Base-by-base conservation (phyloP, 1,140 invertebrate genomes). In the Drosophila prosaltans region DNA sequence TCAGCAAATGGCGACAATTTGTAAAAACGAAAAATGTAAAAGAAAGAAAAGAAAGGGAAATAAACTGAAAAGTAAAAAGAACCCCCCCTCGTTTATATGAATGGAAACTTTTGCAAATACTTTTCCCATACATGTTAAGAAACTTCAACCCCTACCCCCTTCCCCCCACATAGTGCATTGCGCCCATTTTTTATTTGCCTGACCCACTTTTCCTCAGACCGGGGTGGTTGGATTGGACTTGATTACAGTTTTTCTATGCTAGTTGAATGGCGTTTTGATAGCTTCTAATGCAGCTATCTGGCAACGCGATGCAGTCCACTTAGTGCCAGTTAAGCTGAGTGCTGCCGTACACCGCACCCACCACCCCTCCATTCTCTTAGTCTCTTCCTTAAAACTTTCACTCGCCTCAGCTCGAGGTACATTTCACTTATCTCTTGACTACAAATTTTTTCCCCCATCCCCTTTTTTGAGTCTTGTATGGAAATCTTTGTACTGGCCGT, bases 221-320 rank as follows among this genome's bases (percentile, higher is more conserved):
- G 65, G 58, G 58, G 72, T 26, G 30, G 26, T 40, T 55, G 45
- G 40, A 60, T 61, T 79, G 57, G 83, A 88, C 83, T 82, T 82
- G 82, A 86, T 88, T 88, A 80, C 82, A 76, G 66, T 73, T 77
- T 41, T 80, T 83, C 80, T 77, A 71, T 68, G 63, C 64, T 48
- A 54, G 45, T 66, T 88, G 83, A 88, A 88, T 89, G 83, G 80
- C 84, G 77, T 84, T 88, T 83, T 83, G 83, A 88, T 88, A 67
- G 80, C 67, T 72, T 80, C 77, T 88, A 88, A 88, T 88, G 84
- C 80, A 80, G 80, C 83, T 88, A 88, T 88, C 83, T 89, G 62
- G 80, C 73, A 64, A 54, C 77, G 77, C 80, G 83, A 88, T 88
- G 83, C 84, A 88, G 84, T 83, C 84, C 84, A 88, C 83, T 88